These are phyloP conservation scores for Strix uralensis DNA, from an alignment of 2,113 vertebrate species.

Conservation along the genomic window DNA sequence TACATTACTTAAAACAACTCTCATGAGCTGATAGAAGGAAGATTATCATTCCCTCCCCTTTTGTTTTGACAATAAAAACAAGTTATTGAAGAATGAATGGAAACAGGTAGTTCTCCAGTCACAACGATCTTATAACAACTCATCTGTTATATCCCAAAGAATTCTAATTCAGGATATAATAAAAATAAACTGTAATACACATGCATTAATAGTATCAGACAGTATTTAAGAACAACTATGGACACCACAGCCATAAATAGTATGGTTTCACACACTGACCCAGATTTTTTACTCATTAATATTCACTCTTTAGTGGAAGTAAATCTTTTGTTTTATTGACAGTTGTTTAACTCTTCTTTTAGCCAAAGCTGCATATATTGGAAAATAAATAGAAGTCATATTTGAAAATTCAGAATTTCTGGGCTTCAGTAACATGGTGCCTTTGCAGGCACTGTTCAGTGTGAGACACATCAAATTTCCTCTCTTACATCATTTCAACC, in stretches of 20 bases:
- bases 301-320: neutral
- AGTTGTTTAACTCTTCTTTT: neutral
- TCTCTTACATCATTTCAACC: neutral
- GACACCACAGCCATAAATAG: neutral
- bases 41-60: neutral
- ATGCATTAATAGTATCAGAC: neutral
- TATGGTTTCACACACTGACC: neutral
- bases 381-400: neutral
- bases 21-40: neutral
- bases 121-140: neutral
- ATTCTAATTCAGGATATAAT: neutral
- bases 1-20: neutral
- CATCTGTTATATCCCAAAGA: neutral
- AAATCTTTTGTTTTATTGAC: neutral
- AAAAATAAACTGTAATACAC: neutral
- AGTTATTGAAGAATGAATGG: neutral
- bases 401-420: neutral
- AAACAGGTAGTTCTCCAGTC: neutral
- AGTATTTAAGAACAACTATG: neutral
- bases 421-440: neutral
- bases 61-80: neutral
- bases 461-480: neutral
- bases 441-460: neutral
- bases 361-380: neutral
- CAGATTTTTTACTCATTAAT: neutral